phyloP scores from a whole-genome alignment of 2,797 vertebrate species.

The Scolopax bukidnonensis region DNA sequence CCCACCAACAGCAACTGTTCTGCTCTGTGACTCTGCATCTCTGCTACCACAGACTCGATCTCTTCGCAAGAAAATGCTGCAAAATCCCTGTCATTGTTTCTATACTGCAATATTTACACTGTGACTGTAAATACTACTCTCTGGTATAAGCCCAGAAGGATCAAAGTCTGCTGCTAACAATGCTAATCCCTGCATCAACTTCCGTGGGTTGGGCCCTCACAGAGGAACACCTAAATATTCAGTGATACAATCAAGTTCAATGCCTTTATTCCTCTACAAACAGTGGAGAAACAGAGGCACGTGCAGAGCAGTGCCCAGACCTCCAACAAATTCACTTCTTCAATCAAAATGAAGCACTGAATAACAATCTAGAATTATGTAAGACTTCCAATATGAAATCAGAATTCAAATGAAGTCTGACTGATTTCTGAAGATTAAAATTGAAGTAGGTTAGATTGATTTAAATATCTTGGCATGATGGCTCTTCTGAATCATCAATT shows the following conservation, averaged over 20 bases:
- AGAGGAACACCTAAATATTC: not conserved
- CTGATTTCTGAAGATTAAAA: slow-evolving; percentile 19
- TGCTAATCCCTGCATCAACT: not conserved
- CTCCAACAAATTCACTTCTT: not conserved
- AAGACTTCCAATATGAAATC: not conserved
- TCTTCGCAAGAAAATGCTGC: not conserved
- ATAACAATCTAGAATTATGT: not conserved
- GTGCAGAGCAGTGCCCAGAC: fast-evolving
- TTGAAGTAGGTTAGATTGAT: slow-evolving; percentile 1
- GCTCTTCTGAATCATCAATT: not conserved
- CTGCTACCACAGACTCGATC: not conserved
- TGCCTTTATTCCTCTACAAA: not conserved
- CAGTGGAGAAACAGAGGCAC: not conserved
- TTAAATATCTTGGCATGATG: not conserved
- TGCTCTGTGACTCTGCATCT: not conserved
- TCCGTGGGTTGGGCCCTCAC: not conserved
- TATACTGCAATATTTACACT: fast-evolving
- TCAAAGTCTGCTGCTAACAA: not conserved
- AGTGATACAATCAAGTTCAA: not conserved
- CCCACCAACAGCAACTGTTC: not conserved
- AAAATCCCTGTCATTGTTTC: not conserved
- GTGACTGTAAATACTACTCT: not conserved
- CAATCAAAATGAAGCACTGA: not conserved
- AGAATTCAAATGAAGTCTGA: not conserved
- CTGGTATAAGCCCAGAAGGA: fast-evolving